A percentile compares a stretch with the other conserved stretches of the same genome.
phyloP scores from a whole-genome alignment of 2,888 invertebrate genomes.

The Ptychoptera contaminata region DNA sequence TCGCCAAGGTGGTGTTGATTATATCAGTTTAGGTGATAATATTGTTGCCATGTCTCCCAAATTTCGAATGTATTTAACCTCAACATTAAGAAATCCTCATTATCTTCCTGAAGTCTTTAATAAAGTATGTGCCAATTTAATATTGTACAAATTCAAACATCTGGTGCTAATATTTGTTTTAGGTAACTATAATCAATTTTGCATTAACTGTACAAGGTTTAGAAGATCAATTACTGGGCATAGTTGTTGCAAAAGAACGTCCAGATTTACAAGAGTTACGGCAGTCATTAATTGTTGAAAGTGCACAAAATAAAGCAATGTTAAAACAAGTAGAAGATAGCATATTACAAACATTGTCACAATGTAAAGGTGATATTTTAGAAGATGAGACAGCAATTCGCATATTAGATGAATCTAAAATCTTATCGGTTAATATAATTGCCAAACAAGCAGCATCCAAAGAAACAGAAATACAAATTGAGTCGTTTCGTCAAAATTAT shows the following conservation, averaged over 20 bases:
- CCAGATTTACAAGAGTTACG: constrained; percentile 77
- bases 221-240: constrained; percentile 70
- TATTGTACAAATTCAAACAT: not conserved
- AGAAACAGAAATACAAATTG: constrained; percentile 68
- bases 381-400: constrained; percentile 83
- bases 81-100: constrained; percentile 75
- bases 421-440: constrained; percentile 62
- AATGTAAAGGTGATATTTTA: constrained; percentile 72
- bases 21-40: constrained; percentile 73
- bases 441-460: constrained; percentile 73
- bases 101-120: constrained; percentile 78
- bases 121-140: constrained; percentile 34
- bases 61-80: constrained; percentile 74
- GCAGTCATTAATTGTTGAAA: constrained; percentile 61
- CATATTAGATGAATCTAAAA: constrained; percentile 73
- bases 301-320: constrained; percentile 64
- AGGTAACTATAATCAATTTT: constrained; percentile 65
- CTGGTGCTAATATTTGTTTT: not conserved
- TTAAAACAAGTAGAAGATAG: constrained; percentile 77
- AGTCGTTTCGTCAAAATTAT: constrained; percentile 62
- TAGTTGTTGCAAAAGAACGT: constrained; percentile 77
- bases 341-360: constrained; percentile 68
- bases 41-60: constrained; percentile 62
- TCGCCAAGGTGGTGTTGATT: constrained; percentile 54
- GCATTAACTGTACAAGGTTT: constrained; percentile 61